Evolutionary conservation across 2,113 vertebrate genomes (phyloP).

Genomic region (Caretta caretta): DNA sequence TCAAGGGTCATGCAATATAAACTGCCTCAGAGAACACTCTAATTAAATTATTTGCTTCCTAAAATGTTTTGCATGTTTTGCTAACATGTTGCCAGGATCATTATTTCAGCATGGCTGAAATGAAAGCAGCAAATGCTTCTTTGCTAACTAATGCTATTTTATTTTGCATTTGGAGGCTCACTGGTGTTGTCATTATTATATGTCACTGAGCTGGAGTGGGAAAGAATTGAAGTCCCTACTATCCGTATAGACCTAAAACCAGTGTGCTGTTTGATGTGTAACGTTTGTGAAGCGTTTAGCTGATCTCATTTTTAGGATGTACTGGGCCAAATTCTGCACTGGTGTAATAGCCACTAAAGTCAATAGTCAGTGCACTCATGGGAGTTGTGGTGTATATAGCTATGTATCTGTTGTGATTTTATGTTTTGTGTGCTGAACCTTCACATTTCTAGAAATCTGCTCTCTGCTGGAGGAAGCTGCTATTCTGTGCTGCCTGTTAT

Average conservation of each 20-base stretch:
- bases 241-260: rapidly evolving
- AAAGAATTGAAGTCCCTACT: not conserved
- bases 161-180: not conserved
- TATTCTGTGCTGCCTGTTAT: not conserved
- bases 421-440: not conserved
- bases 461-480: not conserved
- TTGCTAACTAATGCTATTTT: not conserved
- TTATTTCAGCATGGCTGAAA: constrained; percentile 77
- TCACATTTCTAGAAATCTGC: not conserved
- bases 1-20: constrained; percentile 75
- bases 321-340: not conserved
- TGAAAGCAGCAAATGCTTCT: constrained; percentile 11
- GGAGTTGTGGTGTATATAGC: not conserved
- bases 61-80: constrained; percentile 81
- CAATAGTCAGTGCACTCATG: rapidly evolving
- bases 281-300: not conserved
- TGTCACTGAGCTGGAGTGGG: not conserved
- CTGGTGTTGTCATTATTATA: not conserved
- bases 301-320: not conserved
- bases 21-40: constrained; percentile 72
- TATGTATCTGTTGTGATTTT: not conserved
- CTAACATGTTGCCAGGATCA: constrained; percentile 74
- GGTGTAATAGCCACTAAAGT: rapidly evolving
- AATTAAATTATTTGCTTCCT: constrained; percentile 87
- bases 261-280: not conserved